Evolutionary conservation across 35 echinoderm and acorn worm species (phyloP), one percentile per base, ranked within the genome.

Genomic region (Heliocidaris tuberculata): DNA sequence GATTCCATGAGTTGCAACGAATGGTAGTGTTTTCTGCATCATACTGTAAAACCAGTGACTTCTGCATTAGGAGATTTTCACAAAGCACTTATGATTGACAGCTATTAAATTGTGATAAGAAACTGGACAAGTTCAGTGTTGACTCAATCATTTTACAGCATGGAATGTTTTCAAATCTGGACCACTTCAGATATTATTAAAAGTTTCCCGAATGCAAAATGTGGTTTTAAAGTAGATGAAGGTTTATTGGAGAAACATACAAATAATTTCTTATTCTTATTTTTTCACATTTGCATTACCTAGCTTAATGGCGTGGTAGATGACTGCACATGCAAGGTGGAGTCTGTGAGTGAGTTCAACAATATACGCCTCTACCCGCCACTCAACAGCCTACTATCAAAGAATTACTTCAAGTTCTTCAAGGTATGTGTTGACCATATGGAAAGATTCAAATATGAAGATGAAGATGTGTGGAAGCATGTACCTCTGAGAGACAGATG

Each of bases 271-370:
- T 65, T 31, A n/a, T 42, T 42, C 35, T 59, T n/a, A 49, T 21
- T 78, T 88, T 48, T 94, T 19, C 85, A 56, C 88, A 30, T 48
- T 24, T 32, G 0, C 78, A 42, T 42, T 42, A 42, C 35, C 3
- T 42, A 99, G 98, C 94, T 99, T 17, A 48, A 94, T 50, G 98
- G 98, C 31, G 56, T 94, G 13, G 96, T 99, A 31, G 98, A 99
- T 95, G 98, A 99, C 89, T 99, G 98, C 93, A 95, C 86, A 29
- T 99, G 98, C 93, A 97, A 99, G 70, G 95, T 99, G 48, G 96
- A 99, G 48, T 95, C 98, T 86, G 96, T 99, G 13, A 93, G 88
- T 50, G 86, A 30, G 32, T 99, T 99, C 94, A 99, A 99, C 88
- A 97, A 99, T 78, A 31, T 96, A 19, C 78, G 94, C 31, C 86